Evolutionary conservation across 2,888 invertebrate species (phyloP), one percentile per base, ranked within the genome.

Genomic region (Ellobium chinense): DNA sequence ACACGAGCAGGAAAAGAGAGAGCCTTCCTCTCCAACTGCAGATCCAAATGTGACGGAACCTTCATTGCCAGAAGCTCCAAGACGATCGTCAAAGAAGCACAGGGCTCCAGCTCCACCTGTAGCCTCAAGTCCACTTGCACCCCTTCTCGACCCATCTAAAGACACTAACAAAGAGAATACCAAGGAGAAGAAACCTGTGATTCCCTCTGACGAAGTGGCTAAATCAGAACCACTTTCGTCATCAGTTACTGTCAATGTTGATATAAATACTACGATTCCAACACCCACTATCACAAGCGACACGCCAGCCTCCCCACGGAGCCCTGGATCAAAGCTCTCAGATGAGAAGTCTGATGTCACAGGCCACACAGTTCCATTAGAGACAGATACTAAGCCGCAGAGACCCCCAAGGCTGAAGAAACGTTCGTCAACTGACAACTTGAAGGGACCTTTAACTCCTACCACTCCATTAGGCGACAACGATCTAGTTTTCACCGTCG

Each of bases 31-130:
- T n/a, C n/a, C n/a, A n/a, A n/a, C n/a, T n/a, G n/a, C n/a, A n/a
- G n/a, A n/a, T n/a, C n/a, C n/a, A n/a, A n/a, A n/a, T n/a, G n/a
- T n/a, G n/a, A n/a, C n/a, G n/a, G n/a, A 78, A 27, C 68, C 84
- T 85, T 12, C 7, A 2, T 56, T 31, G 2, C 70, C 54, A 56
- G 70, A 56, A n/a, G 34, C 37, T 18, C 83, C 81, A 29, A 70
- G 81, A 27, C 65, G 83, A 31, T 87, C 88, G 24, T 82, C 85
- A 62, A 88, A 88, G 62, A 88, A 88, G 79, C 82, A 86, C 18
- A 83, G 87, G 81, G 86, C 87, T 27, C 88, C 89, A 31, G 85
- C 85, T 31, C 87, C 88, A 21, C 89, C 89, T 9, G 65, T 78
- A 62, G 54, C 60, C 27, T 34, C 3, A 24, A 56, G 24, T 77